These are phyloP conservation scores for Tiliqua scincoides DNA, from an alignment of 2,113 vertebrate genomes.

Conservation along the genomic window DNA sequence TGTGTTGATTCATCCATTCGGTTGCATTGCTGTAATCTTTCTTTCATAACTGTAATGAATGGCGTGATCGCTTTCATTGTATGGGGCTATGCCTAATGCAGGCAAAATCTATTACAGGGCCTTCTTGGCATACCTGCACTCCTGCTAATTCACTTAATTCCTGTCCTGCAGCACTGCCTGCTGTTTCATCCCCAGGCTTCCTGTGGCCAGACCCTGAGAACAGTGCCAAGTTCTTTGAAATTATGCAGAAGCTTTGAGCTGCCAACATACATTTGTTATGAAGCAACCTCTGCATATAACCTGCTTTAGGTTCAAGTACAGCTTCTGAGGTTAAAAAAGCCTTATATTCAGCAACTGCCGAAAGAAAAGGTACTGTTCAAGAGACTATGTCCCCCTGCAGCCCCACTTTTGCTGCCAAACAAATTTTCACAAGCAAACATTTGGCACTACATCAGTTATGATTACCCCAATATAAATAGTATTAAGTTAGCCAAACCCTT, in stretches of 20 bases:
- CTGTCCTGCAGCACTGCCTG: background rate
- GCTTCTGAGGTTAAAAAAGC: background rate
- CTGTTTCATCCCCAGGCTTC: background rate
- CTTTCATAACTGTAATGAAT: background rate
- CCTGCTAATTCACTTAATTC: conserved; percentile 5
- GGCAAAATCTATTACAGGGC: background rate
- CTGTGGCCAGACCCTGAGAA: background rate
- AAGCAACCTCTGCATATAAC: background rate
- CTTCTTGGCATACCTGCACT: background rate
- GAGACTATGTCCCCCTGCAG: background rate
- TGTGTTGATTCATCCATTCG: background rate
- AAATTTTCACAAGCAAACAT: background rate
- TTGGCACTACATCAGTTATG: background rate
- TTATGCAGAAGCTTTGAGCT: background rate
- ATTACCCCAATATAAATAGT: no score
- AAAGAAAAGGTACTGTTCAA: background rate
- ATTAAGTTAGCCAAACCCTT: background rate
- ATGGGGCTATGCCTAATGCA: background rate
- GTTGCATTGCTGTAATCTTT: background rate
- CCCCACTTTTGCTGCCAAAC: background rate
- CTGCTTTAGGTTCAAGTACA: background rate
- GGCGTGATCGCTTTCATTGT: background rate
- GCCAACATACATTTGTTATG: background rate
- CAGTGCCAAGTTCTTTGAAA: background rate
- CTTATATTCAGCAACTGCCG: background rate